phyloP scores from a whole-genome alignment of 2,113 vertebrate species.

The Opisthocomus hoazin region DNA sequence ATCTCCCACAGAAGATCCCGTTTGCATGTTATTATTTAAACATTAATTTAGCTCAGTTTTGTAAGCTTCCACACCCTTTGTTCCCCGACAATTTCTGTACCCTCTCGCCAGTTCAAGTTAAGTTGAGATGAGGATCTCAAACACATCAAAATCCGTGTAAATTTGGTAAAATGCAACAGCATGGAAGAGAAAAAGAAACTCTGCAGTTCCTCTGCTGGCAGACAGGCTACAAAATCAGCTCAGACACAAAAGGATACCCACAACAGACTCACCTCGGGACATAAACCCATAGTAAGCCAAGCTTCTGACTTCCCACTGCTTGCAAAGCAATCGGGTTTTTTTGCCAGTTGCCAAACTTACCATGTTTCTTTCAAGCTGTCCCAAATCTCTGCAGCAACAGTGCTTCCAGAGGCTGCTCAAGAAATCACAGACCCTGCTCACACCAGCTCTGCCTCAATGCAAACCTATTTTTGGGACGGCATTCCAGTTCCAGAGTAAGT shows the following conservation, averaged over 20 bases:
- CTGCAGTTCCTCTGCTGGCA: neutral
- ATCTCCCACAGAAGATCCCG: neutral
- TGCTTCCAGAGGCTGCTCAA: neutral
- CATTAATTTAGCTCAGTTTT: neutral
- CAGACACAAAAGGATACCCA: neutral
- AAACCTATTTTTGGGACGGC: rapidly evolving
- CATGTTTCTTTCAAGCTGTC: neutral
- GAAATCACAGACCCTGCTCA: neutral
- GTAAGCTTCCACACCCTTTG: neutral
- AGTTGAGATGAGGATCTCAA: neutral
- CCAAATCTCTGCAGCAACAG: neutral
- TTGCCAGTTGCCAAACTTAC: neutral
- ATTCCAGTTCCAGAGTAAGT: neutral
- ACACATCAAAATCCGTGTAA: neutral
- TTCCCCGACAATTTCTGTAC: neutral
- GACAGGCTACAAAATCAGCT: neutral
- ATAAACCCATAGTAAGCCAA: neutral
- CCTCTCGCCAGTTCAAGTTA: neutral
- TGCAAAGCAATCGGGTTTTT: neutral
- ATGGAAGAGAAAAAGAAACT: neutral
- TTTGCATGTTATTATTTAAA: neutral
- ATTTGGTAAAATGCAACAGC: neutral
- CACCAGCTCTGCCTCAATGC: rapidly evolving
- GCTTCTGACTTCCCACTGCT: neutral
- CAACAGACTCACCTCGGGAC: neutral